Conservation (phyloP, 2,888 invertebrate species). For the Loripinus fragilis region DNA sequence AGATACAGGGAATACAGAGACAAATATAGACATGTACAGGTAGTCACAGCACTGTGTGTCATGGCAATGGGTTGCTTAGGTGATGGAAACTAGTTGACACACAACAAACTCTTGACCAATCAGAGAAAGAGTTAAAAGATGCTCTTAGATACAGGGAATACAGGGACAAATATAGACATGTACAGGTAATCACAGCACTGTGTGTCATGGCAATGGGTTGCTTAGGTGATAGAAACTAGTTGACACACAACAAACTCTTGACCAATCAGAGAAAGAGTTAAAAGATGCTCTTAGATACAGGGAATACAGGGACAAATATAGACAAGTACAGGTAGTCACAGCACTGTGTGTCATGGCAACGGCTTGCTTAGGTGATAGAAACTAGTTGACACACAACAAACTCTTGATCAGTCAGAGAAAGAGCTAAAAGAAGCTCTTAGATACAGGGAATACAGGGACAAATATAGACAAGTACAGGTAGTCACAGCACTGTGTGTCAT, state of each 20-base stretch:
- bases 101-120: too few species aligned
- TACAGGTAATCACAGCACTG: conserved; percentile 65
- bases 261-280: conserved; percentile 53
- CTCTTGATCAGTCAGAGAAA: conserved; percentile 47
- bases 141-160: conserved; percentile 52
- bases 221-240: too few species aligned
- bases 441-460: conserved; percentile 61
- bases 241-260: too few species aligned
- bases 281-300: conserved; percentile 57
- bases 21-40: conserved; percentile 59
- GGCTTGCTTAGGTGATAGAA: too few species aligned
- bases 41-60: too few species aligned
- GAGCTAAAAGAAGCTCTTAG: conserved; percentile 59
- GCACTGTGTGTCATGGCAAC: too few species aligned
- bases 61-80: too few species aligned
- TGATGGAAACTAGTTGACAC: too few species aligned
- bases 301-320: conserved; percentile 61
- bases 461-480: conserved; percentile 60
- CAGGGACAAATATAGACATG: conserved; percentile 55
- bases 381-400: too few species aligned
- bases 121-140: conserved; percentile 59
- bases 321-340: conserved; percentile 58
- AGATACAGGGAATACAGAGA: conserved; percentile 60
- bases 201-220: too few species aligned
- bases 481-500: too few species aligned